A percentile compares a stretch with the other conserved stretches of the same genome.
phyloP scores from a whole-genome alignment of 2,797 vertebrate species.

The Rhabdomys pumilio region DNA sequence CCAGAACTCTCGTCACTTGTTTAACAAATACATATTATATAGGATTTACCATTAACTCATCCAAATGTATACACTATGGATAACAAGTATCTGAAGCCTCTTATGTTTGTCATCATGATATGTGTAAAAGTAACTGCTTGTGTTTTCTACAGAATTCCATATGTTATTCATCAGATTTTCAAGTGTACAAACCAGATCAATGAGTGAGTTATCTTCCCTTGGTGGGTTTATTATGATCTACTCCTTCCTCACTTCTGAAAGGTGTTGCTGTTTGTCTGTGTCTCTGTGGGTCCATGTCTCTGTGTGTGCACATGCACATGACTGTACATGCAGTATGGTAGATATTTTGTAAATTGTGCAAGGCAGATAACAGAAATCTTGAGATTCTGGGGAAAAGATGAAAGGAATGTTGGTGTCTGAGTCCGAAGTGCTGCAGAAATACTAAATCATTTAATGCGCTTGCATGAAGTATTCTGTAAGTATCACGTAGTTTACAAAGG shows the following conservation, averaged over 20 bases:
- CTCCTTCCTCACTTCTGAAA: slow-evolving; percentile 3
- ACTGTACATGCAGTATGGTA: not conserved
- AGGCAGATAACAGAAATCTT: not conserved
- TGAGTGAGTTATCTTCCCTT: not conserved
- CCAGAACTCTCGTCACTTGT: not conserved
- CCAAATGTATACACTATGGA: not conserved
- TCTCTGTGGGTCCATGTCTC: not conserved
- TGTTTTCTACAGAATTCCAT: slow-evolving; percentile 32
- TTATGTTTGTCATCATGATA: not conserved
- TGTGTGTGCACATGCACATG: not conserved
- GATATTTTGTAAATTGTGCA: not conserved
- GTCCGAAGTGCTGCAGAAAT: slow-evolving; percentile 2
- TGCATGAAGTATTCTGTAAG: not conserved
- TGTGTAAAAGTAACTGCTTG: not conserved
- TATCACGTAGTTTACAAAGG: not conserved
- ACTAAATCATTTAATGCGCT: slow-evolving; percentile 38
- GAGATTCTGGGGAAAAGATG: not conserved
- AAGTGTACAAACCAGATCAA: not conserved
- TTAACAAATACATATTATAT: not conserved
- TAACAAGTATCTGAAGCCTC: not conserved
- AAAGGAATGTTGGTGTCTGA: not conserved
- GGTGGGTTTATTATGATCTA: not conserved
- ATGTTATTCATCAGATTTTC: slow-evolving; percentile 35
- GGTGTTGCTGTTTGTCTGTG: not conserved
- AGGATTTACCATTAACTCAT: not conserved